Conservation (phyloP, 2,888 invertebrate genomes). For the Caenorhabditis sp. region DNA sequence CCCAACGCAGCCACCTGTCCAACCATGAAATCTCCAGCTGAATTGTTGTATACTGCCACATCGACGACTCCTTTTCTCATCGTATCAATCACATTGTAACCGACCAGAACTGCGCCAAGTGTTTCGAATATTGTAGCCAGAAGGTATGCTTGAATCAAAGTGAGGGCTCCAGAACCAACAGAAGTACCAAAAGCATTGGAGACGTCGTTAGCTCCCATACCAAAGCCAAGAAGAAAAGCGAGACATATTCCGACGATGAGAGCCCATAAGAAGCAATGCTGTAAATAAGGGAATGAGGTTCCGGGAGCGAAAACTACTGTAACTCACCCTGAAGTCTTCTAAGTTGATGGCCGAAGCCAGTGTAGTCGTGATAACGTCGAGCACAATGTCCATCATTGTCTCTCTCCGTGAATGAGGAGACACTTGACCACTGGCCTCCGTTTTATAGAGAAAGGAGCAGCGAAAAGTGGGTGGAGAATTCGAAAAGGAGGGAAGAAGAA, state of each 20-base stretch:
- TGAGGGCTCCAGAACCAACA: slow-evolving; percentile 69
- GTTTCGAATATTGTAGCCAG: slow-evolving; percentile 97
- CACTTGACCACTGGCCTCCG: slow-evolving; percentile 9
- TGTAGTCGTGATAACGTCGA: slow-evolving; percentile 31
- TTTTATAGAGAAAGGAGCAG: slow-evolving; percentile 29
- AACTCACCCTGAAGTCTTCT: slow-evolving; percentile 45
- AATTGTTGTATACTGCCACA: slow-evolving; percentile 90
- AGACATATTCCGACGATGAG: slow-evolving; percentile 94
- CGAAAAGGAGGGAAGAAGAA: slow-evolving; percentile 39
- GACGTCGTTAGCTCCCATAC: slow-evolving; percentile 98
- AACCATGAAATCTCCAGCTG: slow-evolving; percentile 91
- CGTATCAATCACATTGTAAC: slow-evolving; percentile 95
- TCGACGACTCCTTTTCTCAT: slow-evolving; percentile 98
- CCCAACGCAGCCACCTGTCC: slow-evolving; percentile 92
- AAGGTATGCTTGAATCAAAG: slow-evolving; percentile 90
- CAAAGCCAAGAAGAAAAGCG: slow-evolving; percentile 96
- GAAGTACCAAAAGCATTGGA: slow-evolving; percentile 95
- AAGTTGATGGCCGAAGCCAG: slow-evolving; percentile 27
- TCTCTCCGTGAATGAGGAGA: not conserved
- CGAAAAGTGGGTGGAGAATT: slow-evolving; percentile 40
- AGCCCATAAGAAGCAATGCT: slow-evolving; percentile 87
- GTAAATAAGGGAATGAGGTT: slow-evolving; percentile 34
- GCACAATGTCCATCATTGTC: slow-evolving; percentile 41
- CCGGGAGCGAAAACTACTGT: not conserved
- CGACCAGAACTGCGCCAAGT: slow-evolving; percentile 94